Evolutionary conservation across 2,113 vertebrate genomes (phyloP), one percentile per base, ranked within the genome.

Genomic region (Bos javanicus): DNA sequence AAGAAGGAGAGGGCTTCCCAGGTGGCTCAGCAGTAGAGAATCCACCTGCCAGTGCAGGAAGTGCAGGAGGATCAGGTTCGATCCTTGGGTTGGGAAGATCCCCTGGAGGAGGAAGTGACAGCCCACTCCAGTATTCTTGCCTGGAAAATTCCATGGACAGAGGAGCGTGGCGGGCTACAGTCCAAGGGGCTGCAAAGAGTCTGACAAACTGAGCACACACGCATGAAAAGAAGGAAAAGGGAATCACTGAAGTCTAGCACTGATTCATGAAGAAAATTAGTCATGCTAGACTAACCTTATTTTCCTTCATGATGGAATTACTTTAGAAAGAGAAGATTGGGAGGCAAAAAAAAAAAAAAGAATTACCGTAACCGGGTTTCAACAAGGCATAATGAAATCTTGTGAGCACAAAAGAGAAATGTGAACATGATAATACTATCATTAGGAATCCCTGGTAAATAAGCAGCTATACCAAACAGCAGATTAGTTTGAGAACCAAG

Each of bases 201-300:
- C 23, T 26, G 71, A 43, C 71, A 43, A 43, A 26, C 36, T 76
- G 39, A 76, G 71, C 71, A 43, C 6, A 76, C 39, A 25, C 6
- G 0, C 39, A 15, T 39, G 67, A 74, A 26, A 76, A 95, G n/a
- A 96, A 92, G 48, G 26, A 76, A 81, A 94, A 80, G 21, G 48
- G 85, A 94, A 87, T 91, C n/a, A 25, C 81, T 92, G 81, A 91
- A 86, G 64, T 78, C 76, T 74, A 74, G 89, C 89, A 48, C 46
- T 96, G 92, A 94, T 97, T 97, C 93, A 74, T 97, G 64, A 93
- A 90, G 89, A 92, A 97, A 96, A 39, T 26, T 84, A 97, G 71
- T 90, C 93, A 83, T 83, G 91, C 78, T 94, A 90, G 74, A 80
- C 90, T 96, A 96, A 86, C 56, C 71, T 96, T 91, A 87, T 95